Evolutionary conservation across 2,113 vertebrate species (phyloP), one percentile per base, ranked within the genome.

Genomic region (Aspidoscelis tigris): DNA sequence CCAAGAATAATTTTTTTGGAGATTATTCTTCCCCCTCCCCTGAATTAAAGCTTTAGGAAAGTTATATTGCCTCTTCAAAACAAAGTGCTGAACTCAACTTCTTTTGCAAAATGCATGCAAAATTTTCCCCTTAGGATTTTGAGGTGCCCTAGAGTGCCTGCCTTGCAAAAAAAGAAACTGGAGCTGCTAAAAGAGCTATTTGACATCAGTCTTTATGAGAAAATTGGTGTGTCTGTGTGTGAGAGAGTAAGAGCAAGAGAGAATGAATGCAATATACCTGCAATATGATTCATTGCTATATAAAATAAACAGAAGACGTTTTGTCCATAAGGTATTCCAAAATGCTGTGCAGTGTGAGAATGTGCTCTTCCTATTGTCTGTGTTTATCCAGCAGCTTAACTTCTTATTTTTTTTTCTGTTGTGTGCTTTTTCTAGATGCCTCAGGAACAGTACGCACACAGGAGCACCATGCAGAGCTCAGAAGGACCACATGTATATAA

Each of bases 401-500:
- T 55, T 78, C 47, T 76, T 9, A 4, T 81, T 75, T 91, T 39
- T 16, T 81, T 75, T 91, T 39, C 41, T 74, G 11, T n/a, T 92
- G 90, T 84, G 26, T 78, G n/a, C 33, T 88, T 73, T 0, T 92
- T 94, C 53, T 97, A 99, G 98, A 99, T 99, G 98, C 98, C 97
- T 97, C 98, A 99, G 93, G 98, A 99, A 96, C 98, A 98, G 96
- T 99, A 98, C 94, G 81, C 96, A 22, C 98, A 98, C 94, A 97
- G 98, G 94, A 98, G 97, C 96, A 94, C 98, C 96, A 97, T 99
- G 95, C 97, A 98, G 90, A 96, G 95, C 95, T 97, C 97, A 1
- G 98, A 98, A 94, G 98, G 97, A 95, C 97, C 98, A 65, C 98
- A 98, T 87, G 96, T 99, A 89, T 99, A 99, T 97, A 99, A 98